Conservation (phyloP, 2,888 invertebrate species). For the Cyrtodaria siliqua region DNA sequence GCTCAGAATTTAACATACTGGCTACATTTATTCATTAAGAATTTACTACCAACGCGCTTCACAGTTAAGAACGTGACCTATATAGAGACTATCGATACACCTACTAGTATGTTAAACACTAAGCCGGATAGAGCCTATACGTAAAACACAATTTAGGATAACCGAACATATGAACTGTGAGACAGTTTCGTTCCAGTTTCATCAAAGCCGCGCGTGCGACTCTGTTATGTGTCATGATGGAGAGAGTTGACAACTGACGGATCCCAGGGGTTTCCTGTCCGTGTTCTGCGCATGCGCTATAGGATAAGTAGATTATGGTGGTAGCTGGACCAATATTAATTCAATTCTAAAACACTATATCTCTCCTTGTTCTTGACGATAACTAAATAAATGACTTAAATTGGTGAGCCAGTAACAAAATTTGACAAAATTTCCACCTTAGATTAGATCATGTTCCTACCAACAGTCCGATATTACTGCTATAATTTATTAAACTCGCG, state of each 20-base stretch:
- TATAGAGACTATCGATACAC: no score
- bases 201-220: constrained; percentile 10
- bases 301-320: constrained; percentile 70
- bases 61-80: no score
- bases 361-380: constrained; percentile 69
- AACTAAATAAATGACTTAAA: constrained; percentile 76
- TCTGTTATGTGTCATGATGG: constrained; percentile 61
- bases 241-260: constrained; percentile 70
- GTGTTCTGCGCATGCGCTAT: constrained; percentile 68
- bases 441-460: constrained; percentile 72
- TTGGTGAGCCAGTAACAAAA: constrained; percentile 74
- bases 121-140: no score
- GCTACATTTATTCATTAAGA: no score
- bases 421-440: constrained; percentile 78
- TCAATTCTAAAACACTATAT: constrained; percentile 78
- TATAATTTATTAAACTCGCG: constrained; percentile 75
- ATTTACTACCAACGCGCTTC: no score
- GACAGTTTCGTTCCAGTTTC: no score
- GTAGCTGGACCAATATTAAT: constrained; percentile 74
- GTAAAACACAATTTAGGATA: no score
- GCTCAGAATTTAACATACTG: no score
- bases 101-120: no score
- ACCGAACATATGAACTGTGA: no score
- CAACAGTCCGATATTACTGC: constrained; percentile 73
- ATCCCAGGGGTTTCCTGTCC: constrained; percentile 68